A percentile compares a stretch with the other conserved stretches of the same genome.
Evolutionary conservation across 2,797 vertebrate species (phyloP).

Genomic region (Cryptoblepharus egeriae): DNA sequence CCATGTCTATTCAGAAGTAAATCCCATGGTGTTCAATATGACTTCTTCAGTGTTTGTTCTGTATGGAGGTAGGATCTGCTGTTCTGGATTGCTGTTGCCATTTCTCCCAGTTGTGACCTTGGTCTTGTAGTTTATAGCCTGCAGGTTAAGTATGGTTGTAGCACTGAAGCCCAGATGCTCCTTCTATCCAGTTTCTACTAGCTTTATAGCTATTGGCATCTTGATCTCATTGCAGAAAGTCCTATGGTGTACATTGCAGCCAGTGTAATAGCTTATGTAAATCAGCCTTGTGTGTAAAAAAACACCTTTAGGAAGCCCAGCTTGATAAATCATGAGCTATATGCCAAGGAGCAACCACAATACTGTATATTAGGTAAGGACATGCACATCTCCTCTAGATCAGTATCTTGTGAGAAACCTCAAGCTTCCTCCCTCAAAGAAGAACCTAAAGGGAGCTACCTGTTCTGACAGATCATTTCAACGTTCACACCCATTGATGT

Average conservation of each 20-base stretch:
- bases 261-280: not conserved
- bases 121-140: too few relatives aligned
- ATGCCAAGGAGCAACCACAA: not conserved
- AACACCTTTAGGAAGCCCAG: not conserved
- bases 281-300: not conserved
- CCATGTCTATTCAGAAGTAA: too few relatives aligned
- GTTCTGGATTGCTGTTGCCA: too few relatives aligned
- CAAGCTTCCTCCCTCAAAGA: not conserved
- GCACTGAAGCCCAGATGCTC: too few relatives aligned
- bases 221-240: not conserved
- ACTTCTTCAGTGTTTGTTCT: too few relatives aligned
- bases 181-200: too few relatives aligned
- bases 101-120: too few relatives aligned
- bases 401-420: not conserved
- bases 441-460: not conserved
- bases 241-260: not conserved
- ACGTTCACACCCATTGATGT: not conserved
- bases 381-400: not conserved
- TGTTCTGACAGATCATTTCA: conserved; percentile 12
- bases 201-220: too few relatives aligned
- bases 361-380: not conserved
- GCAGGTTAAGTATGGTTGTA: too few relatives aligned
- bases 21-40: too few relatives aligned
- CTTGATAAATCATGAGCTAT: not conserved
- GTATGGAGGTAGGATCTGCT: too few relatives aligned